Evolutionary conservation across 2,888 invertebrate genomes (phyloP), one percentile per base, ranked within the genome.

Genomic region (Cerastis rubricosa): DNA sequence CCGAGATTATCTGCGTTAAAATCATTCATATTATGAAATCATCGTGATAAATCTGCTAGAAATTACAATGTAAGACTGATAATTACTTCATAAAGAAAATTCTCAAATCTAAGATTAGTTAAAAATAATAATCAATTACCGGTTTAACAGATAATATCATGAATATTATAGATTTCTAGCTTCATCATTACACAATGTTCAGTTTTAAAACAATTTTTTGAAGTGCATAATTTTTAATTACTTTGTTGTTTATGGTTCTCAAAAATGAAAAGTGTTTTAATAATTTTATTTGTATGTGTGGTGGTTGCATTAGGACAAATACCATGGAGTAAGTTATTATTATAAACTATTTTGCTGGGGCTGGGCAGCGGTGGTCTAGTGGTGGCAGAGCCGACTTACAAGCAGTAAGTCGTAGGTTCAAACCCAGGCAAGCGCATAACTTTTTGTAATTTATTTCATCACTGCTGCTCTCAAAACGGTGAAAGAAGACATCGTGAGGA

Each of bases 301-400:
- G 68, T 57, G 12, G 12, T 19, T 5, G 63, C 40, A 17, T 47
- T 59, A 7, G 76, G 85, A 59, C 75, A 82, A 17, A 6, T 71
- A 29, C 12, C 1, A 59, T 81, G 81, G 85, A 17, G 83, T 83
- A 66, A 83, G 85, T 85, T 25, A 11, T 54, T 8, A 19, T 22
- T 22, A 17, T 43, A 19, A 29, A 19, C 4, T 19, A 67, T 8
- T n/a, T 29, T 29, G 6, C 19, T 57, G 7, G 14, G 0, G 7
- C 25, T 25, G 14, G 12, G n/a, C n/a, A n/a, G n/a, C n/a, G n/a
- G n/a, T n/a, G n/a, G n/a, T n/a, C n/a, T n/a, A n/a, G n/a, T n/a
- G n/a, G n/a, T n/a, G n/a, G n/a, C n/a, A n/a, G n/a, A n/a, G n/a
- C n/a, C n/a, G n/a, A n/a, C n/a, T n/a, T n/a, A n/a, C n/a, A n/a